Evolutionary conservation across 2,113 vertebrate species (phyloP), one percentile per base, ranked within the genome.

Genomic region (Amphiprion percula): DNA sequence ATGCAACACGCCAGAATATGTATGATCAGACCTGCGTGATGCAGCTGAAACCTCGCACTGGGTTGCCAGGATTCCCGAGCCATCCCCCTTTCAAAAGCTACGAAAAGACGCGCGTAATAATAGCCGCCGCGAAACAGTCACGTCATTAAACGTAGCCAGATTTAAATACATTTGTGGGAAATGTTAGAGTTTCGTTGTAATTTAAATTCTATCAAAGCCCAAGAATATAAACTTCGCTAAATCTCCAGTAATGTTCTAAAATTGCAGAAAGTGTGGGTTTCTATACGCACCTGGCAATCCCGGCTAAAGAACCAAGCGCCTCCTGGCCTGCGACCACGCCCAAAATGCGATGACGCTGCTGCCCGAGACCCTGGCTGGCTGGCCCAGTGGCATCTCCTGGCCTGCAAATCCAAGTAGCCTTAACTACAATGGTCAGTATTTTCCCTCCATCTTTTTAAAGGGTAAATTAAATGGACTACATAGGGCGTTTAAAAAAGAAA

Each of bases 1-100:
- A 84, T 59, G 24, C 56, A 77, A 85, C 87, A 90, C 89, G 87
- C 85, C 74, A 74, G 47, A 82, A 55, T 73, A n/a, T 74, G 80
- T 77, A 66, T 44, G 60, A 71, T 24, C 63, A 80, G 78, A 74
- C 77, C 24, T 80, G 80, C 74, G 80, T 75, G 86, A 78, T 83
- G 72, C 63, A 52, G 84, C 39, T 68, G 61, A 89, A 89, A 64
- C 37, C 68, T 62, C 4, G 26, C 15, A 15, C 8, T 23, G 46
- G 30, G 91, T 92, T 93, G 92, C 92, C 92, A 92, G 62, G 55
- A 0, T 37, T 0, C 1, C 0, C 0, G 0, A 6, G 17, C 2
- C 53, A 63, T 54, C 74, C 86, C 83, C 66, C 82, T 84, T 86
- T 88, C 41, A 33, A 33, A 1, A 47, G 16, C 2, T 2, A 14